Evolutionary conservation across 2,113 vertebrate genomes (phyloP).

Genomic region (Poeciliopsis occidentalis): DNA sequence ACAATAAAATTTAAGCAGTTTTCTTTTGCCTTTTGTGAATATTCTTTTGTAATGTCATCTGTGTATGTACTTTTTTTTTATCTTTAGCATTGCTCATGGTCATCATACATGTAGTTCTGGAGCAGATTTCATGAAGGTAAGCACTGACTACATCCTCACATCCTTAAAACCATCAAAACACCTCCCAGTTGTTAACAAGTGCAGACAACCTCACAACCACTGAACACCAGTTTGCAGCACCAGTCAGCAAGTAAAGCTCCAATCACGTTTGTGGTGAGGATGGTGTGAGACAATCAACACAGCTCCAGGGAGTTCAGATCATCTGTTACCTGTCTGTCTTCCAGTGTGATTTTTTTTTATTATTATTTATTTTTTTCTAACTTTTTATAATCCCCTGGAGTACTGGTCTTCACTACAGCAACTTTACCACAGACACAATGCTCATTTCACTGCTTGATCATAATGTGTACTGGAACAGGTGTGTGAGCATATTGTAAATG

Average conservation of each 20-base stretch:
- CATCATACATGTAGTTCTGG: neutral
- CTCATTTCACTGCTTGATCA: neutral
- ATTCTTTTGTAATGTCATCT: neutral
- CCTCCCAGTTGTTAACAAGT: neutral
- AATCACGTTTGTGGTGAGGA: neutral
- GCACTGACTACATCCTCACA: neutral
- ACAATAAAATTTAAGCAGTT: constrained; percentile 66
- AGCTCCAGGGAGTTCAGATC: neutral
- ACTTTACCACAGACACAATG: neutral
- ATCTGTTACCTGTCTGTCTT: neutral
- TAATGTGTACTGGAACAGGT: neutral
- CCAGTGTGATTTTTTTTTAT: neutral
- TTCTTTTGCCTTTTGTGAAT: neutral
- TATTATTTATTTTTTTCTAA: no score
- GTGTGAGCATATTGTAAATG: constrained; percentile 5
- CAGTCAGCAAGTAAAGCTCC: neutral
- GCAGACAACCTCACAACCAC: neutral
- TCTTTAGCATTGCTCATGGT: neutral
- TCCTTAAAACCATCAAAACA: neutral
- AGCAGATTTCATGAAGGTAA: neutral
- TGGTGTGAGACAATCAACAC: neutral
- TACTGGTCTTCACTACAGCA: neutral
- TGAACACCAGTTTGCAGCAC: neutral
- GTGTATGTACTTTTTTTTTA: neutral
- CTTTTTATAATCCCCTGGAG: neutral